These are phyloP conservation scores for Thereva nobilitata DNA, from an alignment of 2,888 invertebrate genomes.

Conservation along the genomic window DNA sequence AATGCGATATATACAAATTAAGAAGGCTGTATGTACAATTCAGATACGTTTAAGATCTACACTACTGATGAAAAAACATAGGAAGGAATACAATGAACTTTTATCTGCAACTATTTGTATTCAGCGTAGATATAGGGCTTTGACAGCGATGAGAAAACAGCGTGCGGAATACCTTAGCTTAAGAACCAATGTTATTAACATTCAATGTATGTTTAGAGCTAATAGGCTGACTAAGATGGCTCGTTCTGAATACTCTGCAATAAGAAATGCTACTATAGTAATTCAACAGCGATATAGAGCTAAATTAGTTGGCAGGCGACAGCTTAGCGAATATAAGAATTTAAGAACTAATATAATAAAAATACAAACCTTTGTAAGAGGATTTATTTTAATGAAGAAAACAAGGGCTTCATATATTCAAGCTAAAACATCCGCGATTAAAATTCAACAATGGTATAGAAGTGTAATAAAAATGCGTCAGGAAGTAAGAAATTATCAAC, in stretches of 20 bases:
- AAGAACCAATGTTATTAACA: slow-evolving; percentile 1
- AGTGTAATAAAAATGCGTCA: slow-evolving; percentile 49
- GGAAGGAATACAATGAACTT: slow-evolving; percentile 41
- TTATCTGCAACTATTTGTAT: slow-evolving; percentile 50
- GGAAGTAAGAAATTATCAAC: slow-evolving; percentile 47
- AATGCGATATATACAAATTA: slow-evolving; percentile 43
- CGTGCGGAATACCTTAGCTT: slow-evolving; percentile 30
- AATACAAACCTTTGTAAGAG: slow-evolving; percentile 55
- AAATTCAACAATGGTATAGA: slow-evolving; percentile 59
- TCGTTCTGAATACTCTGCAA: background rate
- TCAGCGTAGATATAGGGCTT: slow-evolving; percentile 55
- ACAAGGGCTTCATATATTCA: slow-evolving; percentile 44
- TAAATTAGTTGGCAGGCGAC: slow-evolving; percentile 47
- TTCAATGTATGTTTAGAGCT: slow-evolving; percentile 23
- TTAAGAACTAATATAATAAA: slow-evolving; percentile 45
- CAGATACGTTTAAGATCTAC: slow-evolving; percentile 34
- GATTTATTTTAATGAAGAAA: slow-evolving; percentile 47
- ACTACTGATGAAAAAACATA: slow-evolving; percentile 45
- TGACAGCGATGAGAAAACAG: slow-evolving; percentile 43
- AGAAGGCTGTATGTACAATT: slow-evolving; percentile 37
- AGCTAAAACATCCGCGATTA: slow-evolving; percentile 47
- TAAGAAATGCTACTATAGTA: slow-evolving; percentile 37
- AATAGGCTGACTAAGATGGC: background rate
- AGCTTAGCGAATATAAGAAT: slow-evolving; percentile 45
- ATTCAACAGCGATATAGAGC: slow-evolving; percentile 52